phyloP scores from a whole-genome alignment of 2,113 vertebrate genomes.

The Strix uralensis region DNA sequence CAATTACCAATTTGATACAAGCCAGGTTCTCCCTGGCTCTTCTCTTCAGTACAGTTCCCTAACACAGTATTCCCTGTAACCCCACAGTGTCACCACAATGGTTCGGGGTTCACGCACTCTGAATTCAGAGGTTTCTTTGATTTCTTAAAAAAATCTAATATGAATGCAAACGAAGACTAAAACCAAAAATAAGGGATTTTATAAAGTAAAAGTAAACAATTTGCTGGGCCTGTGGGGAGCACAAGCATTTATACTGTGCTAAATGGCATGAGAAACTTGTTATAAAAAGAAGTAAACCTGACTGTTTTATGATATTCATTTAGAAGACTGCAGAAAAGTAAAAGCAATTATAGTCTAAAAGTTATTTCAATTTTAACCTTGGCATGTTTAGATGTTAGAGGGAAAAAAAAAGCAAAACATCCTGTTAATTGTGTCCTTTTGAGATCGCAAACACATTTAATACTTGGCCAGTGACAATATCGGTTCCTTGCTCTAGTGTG shows the following conservation, averaged over 20 bases:
- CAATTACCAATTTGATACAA: background rate
- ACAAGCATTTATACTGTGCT: background rate
- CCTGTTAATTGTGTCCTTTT: background rate
- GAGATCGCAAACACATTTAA: background rate
- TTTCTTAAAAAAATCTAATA: background rate
- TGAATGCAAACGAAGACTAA: background rate
- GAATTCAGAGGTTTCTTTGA: background rate
- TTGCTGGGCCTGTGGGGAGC: background rate
- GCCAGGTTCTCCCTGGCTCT: background rate
- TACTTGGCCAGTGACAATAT: background rate
- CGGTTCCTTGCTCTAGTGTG: background rate
- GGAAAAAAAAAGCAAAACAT: background rate
- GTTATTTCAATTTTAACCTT: background rate
- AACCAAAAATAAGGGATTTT: background rate
- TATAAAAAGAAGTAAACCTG: background rate
- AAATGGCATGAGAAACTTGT: background rate
- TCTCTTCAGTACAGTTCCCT: background rate
- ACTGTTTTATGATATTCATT: background rate
- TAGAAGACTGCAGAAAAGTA: background rate
- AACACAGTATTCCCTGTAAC: background rate
- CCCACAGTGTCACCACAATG: background rate
- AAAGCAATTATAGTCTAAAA: background rate
- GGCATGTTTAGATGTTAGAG: background rate
- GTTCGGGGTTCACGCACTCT: background rate
- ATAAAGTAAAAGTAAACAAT: background rate